Conservation (phyloP, 2,797 vertebrate species). For the Malacoctenus gilli region DNA sequence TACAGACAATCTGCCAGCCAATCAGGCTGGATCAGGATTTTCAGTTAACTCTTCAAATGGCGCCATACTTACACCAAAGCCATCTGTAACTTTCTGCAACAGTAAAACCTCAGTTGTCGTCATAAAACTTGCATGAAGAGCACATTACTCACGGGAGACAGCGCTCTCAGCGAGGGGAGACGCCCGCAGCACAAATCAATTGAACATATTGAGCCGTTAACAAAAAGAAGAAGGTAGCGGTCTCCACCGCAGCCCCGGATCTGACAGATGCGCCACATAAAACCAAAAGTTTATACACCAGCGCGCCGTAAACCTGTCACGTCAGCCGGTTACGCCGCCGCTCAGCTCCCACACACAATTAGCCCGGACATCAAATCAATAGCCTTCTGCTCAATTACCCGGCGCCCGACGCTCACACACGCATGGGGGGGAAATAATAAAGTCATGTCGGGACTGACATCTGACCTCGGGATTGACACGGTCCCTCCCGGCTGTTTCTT, state of each 20-base stretch:
- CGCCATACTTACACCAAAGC: conserved; percentile 17
- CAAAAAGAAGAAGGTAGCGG: conserved; percentile 23
- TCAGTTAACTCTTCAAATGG: conserved; percentile 1
- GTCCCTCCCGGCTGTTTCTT: conserved; percentile 16
- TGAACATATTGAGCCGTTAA: conserved; percentile 35
- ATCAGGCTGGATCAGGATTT: conserved; percentile 12
- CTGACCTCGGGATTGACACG: conserved; percentile 39
- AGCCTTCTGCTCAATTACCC: conserved; percentile 50
- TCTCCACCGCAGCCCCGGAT: conserved; percentile 8
- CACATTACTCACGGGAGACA: conserved; percentile 36
- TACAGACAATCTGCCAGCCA: conserved; percentile 6
- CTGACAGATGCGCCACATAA: conserved; percentile 52
- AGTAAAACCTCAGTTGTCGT: conserved; percentile 25
- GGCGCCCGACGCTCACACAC: conserved; percentile 30
- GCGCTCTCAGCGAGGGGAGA: conserved; percentile 3
- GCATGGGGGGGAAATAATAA: conserved; percentile 45
- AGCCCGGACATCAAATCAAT: conserved; percentile 62
- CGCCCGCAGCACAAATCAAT: conserved; percentile 57
- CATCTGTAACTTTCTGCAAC: conserved; percentile 12
- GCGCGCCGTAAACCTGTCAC: conserved; percentile 46
- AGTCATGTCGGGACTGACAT: conserved; percentile 38
- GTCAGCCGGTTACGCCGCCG: conserved; percentile 16
- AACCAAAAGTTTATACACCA: conserved; percentile 43
- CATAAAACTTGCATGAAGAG: conserved; percentile 17
- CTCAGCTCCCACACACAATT: conserved; percentile 43